Base-by-base conservation (phyloP, 2,888 invertebrate genomes). In the Schizotus pectinicornis region DNA sequence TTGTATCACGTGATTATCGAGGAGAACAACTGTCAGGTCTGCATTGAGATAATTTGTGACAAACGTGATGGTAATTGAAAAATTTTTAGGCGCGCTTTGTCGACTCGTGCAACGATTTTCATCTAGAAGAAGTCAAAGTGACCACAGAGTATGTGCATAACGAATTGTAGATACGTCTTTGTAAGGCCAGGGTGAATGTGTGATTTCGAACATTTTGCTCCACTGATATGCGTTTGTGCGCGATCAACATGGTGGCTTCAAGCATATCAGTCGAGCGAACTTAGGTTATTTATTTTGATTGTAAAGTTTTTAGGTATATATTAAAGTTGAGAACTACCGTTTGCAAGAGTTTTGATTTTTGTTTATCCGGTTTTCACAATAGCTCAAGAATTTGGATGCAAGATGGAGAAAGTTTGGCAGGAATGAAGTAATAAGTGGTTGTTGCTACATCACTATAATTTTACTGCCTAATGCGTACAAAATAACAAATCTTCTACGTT, bases 141-240 rank as follows among this genome's bases (percentile, higher is more conserved):
- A 92, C 91, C 53, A 92, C 91, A 42, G 92, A 92, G 81, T 89
- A 89, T 60, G 84, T 88, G 70, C 93, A 92, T 79, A 92, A 85
- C 75, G 93, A 93, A 82, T 84, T 93, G 78, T 92, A 87, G 81
- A 63, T 22, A 22, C 22, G 3, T 39, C 9, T 30, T 36, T 53
- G 42, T 14, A 13, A 11, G n/a, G n/a, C n/a, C n/a, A n/a, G 30
- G 30, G 9, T 41, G 12, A 9, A 39, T 12, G 8, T 3, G 11
- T 22, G 22, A 22, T 22, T 22, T 22, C 22, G 22, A 22, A 5
- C 3, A 22, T 22, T 22, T 22, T 22, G 22, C 22, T 22, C 22
- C 22, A 22, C 22, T 22, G 22, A 22, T 22, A 22, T 22, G 22
- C n/a, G n/a, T 39, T 39, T 7, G 11, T 39, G 11, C 30, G 6